Evolutionary conservation across 2,113 vertebrate species (phyloP), one percentile per base, ranked within the genome.

Genomic region (Bubalus kerabau): DNA sequence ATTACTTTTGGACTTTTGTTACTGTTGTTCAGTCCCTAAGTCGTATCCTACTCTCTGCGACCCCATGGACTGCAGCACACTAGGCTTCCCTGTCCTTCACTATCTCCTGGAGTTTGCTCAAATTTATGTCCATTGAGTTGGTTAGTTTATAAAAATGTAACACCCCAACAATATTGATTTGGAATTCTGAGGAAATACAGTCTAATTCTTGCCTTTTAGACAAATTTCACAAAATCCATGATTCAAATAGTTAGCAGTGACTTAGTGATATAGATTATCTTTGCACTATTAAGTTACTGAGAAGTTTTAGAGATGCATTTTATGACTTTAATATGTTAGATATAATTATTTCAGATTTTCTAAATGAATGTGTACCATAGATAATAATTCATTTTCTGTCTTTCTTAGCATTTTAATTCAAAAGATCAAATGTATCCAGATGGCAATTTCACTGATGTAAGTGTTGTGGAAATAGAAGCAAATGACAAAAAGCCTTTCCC

Each of bases 381-480:
- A 9, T 93, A 76, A 67, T 81, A 56, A 81, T 82, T 28, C 23
- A 10, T 95, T 64, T 98, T 95, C 56, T 96, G 95, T 95, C 93
- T 95, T 98, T 97, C 57, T 91, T 98, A 99, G 99, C 98, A 99
- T 81, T 98, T 99, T 90, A 98, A 95, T 85, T 98, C 99, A 30
- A 99, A 99, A 98, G 99, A 99, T 74, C 98, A 99, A 19, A 98
- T 99, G 64, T 99, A 98, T 92, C 98, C 99, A 64, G 99, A 99
- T 97, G 99, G 99, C 96, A 98, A 98, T 94, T 98, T 99, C 96
- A 99, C 99, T 21, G 99, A 99, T 78, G 99, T 99, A 92, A 99
- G 99, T 10, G 99, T 99, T 90, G 99, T 99, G 30, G 99, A 99
- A 97, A 99, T 99, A 97, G 99, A 99, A 87, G 97, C 98, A 74